phyloP scores from a whole-genome alignment of 2,113 vertebrate genomes.

The Calypte anna region DNA sequence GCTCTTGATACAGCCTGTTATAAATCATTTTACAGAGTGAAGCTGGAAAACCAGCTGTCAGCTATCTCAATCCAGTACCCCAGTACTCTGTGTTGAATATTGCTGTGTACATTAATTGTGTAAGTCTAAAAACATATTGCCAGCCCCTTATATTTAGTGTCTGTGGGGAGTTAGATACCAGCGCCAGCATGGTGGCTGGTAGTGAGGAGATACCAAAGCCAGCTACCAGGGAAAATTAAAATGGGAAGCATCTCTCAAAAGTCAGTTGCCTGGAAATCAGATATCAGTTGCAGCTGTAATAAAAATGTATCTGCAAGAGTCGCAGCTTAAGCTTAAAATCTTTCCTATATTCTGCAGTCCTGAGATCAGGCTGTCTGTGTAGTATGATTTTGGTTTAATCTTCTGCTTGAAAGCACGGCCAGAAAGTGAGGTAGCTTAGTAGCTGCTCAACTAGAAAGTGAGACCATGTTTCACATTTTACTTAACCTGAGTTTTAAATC shows the following conservation, averaged over 20 bases:
- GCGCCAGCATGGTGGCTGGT: fast-evolving
- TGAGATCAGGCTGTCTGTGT: background rate
- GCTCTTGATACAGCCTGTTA: background rate
- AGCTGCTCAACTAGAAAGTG: background rate
- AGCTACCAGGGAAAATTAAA: background rate
- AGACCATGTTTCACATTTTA: background rate
- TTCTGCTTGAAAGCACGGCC: background rate
- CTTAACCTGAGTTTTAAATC: background rate
- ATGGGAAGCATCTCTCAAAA: background rate
- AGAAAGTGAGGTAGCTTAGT: background rate
- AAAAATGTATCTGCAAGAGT: background rate
- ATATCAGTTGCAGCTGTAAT: background rate
- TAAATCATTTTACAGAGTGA: background rate
- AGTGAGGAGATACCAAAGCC: background rate
- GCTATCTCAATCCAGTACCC: background rate
- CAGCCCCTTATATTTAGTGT: fast-evolving
- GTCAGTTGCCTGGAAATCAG: background rate
- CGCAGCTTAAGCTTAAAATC: background rate
- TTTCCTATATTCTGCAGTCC: background rate
- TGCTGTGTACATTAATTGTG: background rate
- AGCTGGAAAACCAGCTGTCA: background rate
- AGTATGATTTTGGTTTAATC: background rate
- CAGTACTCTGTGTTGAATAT: background rate
- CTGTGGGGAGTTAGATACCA: background rate
- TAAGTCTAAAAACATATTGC: background rate